These are phyloP conservation scores for Pollachius pollachius DNA, from an alignment of 2,113 vertebrate genomes.

Conservation along the genomic window DNA sequence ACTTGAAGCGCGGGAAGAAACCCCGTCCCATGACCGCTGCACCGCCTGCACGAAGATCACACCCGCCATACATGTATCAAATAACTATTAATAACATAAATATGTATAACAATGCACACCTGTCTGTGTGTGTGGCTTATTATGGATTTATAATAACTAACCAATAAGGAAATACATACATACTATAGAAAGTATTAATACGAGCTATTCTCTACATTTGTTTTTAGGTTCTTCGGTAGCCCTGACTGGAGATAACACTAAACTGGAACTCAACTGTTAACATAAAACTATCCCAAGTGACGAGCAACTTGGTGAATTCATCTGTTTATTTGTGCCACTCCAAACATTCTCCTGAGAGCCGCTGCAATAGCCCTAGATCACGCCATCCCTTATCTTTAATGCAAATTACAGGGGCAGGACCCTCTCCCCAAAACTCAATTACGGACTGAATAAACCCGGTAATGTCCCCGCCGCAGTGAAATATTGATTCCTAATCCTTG, in stretches of 20 bases:
- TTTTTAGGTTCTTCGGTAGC: no score
- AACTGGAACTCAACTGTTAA: neutral
- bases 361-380: conserved; percentile 18
- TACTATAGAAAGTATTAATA: no score
- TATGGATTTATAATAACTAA: no score
- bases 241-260: neutral
- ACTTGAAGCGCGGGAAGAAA: neutral
- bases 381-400: conserved; percentile 57
- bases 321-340: neutral
- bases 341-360: conserved; percentile 24
- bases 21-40: neutral
- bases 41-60: no score
- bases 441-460: conserved; percentile 70
- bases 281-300: neutral
- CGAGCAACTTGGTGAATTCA: neutral
- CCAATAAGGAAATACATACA: no score
- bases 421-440: conserved; percentile 69
- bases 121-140: no score
- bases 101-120: no score
- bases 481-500: conserved; percentile 76
- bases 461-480: conserved; percentile 71
- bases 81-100: no score
- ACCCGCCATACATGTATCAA: no score
- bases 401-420: conserved; percentile 63
- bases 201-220: no score